Conservation (phyloP, 2,888 invertebrate genomes). For the Venusia cambrica region DNA sequence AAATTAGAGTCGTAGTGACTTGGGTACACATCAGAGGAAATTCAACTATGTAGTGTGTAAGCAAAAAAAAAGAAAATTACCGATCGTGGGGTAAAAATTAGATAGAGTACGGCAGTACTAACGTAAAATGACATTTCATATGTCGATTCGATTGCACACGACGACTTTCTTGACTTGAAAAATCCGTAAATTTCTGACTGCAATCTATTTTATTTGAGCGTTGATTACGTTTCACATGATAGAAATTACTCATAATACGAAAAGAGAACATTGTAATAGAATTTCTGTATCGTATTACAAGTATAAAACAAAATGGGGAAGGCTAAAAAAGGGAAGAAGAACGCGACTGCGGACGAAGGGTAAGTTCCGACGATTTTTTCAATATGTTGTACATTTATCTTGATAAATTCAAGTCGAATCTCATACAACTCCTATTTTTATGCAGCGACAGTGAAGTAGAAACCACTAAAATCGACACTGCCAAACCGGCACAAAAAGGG, state of each 20-base stretch:
- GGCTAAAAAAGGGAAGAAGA: slow-evolving; percentile 91
- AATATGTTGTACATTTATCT: slow-evolving; percentile 49
- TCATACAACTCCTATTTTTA: slow-evolving; percentile 36
- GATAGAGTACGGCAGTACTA: no score
- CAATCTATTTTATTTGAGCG: slow-evolving; percentile 53
- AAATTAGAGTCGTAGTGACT: no score
- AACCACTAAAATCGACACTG: slow-evolving; percentile 62
- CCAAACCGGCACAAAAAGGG: slow-evolving; percentile 62
- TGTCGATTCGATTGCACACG: slow-evolving; percentile 41
- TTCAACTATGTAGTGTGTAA: no score
- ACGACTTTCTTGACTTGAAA: slow-evolving; percentile 42
- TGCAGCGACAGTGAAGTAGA: slow-evolving; percentile 84
- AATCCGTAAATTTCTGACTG: slow-evolving; percentile 42
- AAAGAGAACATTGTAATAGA: slow-evolving; percentile 57
- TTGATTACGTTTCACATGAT: slow-evolving; percentile 75
- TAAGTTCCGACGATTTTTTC: slow-evolving; percentile 76
- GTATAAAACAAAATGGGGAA: slow-evolving; percentile 83
- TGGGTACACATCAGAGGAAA: no score
- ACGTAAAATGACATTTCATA: neutral
- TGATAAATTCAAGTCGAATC: slow-evolving; percentile 25
- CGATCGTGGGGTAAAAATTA: no score
- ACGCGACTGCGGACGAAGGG: slow-evolving; percentile 87
- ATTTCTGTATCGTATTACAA: slow-evolving; percentile 71
- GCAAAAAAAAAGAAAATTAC: no score
- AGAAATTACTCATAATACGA: slow-evolving; percentile 63